phyloP scores from a whole-genome alignment of 2,888 invertebrate genomes.

The Cenopis cana region DNA sequence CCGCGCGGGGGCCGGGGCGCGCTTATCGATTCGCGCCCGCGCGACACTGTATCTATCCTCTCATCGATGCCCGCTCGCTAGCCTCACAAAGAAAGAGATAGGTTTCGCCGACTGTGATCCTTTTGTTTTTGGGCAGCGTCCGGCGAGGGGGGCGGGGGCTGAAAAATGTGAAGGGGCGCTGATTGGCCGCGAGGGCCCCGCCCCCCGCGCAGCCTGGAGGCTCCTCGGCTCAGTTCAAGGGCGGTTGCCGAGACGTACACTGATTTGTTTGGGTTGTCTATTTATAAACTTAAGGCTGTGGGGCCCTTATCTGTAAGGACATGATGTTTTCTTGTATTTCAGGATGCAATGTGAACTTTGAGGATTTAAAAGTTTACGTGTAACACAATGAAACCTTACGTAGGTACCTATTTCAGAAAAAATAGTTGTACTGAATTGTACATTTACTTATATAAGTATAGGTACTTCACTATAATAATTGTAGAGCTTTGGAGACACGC shows the following conservation, averaged over 20 bases:
- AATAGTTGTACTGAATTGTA: too few species aligned
- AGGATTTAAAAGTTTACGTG: neutral
- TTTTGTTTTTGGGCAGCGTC: slow-evolving; percentile 86
- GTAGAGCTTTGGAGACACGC: too few species aligned
- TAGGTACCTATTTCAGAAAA: neutral
- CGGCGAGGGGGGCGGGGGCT: slow-evolving; percentile 83
- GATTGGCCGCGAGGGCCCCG: slow-evolving; percentile 78
- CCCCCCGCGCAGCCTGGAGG: slow-evolving; percentile 66
- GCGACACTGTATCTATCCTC: slow-evolving; percentile 84
- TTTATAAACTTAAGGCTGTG: slow-evolving; percentile 17
- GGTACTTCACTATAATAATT: too few species aligned
- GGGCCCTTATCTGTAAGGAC: neutral
- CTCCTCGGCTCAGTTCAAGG: slow-evolving; percentile 79
- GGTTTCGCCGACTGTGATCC: slow-evolving; percentile 85
- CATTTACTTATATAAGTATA: too few species aligned
- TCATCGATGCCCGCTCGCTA: slow-evolving; percentile 82
- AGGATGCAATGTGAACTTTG: slow-evolving; percentile 1
- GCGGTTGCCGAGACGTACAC: slow-evolving; percentile 75
- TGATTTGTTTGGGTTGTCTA: slow-evolving; percentile 72
- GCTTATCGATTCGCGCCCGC: slow-evolving; percentile 83
- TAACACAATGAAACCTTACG: neutral
- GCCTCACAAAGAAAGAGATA: slow-evolving; percentile 85
- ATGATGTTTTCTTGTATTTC: slow-evolving; percentile 9
- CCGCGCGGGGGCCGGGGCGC: slow-evolving; percentile 53
- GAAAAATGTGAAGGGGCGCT: slow-evolving; percentile 83